Conservation (phyloP, 2,113 vertebrate species). For the Hucho hucho region DNA sequence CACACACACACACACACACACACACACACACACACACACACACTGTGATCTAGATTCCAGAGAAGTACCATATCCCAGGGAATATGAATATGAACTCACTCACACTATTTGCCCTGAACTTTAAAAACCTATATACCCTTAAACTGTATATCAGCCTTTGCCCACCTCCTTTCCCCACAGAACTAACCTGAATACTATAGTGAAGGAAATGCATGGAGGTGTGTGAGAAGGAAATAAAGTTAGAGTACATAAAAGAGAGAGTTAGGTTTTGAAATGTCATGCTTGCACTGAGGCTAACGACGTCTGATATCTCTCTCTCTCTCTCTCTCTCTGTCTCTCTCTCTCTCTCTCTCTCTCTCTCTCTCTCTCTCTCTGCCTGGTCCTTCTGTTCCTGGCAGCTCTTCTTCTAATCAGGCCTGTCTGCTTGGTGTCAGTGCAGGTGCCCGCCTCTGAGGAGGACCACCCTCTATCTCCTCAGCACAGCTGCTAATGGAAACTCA, state of each 20-base stretch:
- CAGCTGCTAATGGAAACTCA: neutral
- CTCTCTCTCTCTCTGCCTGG: neutral
- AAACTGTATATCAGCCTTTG: too few relatives aligned
- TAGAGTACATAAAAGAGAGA: neutral
- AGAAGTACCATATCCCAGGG: too few relatives aligned
- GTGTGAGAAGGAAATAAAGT: neutral
- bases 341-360: too few relatives aligned
- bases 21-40: too few relatives aligned
- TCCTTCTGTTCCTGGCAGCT: neutral
- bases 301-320: neutral
- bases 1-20: too few relatives aligned
- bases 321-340: too few relatives aligned
- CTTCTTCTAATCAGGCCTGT: conserved; percentile 7
- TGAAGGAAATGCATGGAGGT: neutral
- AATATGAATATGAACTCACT: too few relatives aligned
- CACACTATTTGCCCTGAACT: too few relatives aligned
- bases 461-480: neutral
- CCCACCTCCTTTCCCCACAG: too few relatives aligned
- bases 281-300: conserved; percentile 8
- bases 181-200: neutral
- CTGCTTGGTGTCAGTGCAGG: neutral
- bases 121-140: too few relatives aligned
- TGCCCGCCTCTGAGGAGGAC: neutral
- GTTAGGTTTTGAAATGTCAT: conserved; percentile 21
- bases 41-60: too few relatives aligned